phyloP scores from a whole-genome alignment of 2,888 invertebrate species.

The Cataglyphis cursor region DNA sequence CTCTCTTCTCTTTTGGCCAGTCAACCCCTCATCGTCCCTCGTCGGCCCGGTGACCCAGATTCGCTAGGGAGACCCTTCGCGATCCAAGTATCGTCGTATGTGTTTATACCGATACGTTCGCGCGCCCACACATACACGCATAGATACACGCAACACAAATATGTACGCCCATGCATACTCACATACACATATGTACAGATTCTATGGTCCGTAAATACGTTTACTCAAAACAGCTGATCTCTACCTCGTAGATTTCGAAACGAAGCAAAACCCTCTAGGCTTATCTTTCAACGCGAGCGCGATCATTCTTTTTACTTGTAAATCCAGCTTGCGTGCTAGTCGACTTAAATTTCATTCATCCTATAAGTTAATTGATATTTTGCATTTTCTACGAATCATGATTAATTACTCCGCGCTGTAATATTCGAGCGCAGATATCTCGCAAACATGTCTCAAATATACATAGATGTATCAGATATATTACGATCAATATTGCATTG shows the following conservation, averaged over 20 bases:
- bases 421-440: neutral
- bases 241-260: constrained; percentile 83
- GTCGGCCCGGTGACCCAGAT: constrained; percentile 86
- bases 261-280: constrained; percentile 77
- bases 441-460: neutral
- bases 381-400: neutral
- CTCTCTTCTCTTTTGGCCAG: constrained; percentile 78
- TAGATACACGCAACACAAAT: neutral
- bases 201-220: constrained; percentile 35
- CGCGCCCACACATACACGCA: constrained; percentile 24
- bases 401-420: constrained; percentile 9
- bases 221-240: constrained; percentile 80
- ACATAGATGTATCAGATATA: neutral
- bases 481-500: constrained; percentile 15
- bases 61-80: constrained; percentile 77
- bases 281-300: constrained; percentile 71
- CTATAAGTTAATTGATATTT: neutral
- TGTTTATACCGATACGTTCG: constrained; percentile 64
- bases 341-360: neutral
- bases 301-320: constrained; percentile 45
- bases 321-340: constrained; percentile 1
- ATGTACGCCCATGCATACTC: too few species aligned
- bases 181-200: neutral
- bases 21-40: constrained; percentile 85
- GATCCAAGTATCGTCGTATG: constrained; percentile 65